Evolutionary conservation across 2,888 invertebrate genomes (phyloP), one percentile per base, ranked within the genome.

Genomic region (Eristalis arbustorum): DNA sequence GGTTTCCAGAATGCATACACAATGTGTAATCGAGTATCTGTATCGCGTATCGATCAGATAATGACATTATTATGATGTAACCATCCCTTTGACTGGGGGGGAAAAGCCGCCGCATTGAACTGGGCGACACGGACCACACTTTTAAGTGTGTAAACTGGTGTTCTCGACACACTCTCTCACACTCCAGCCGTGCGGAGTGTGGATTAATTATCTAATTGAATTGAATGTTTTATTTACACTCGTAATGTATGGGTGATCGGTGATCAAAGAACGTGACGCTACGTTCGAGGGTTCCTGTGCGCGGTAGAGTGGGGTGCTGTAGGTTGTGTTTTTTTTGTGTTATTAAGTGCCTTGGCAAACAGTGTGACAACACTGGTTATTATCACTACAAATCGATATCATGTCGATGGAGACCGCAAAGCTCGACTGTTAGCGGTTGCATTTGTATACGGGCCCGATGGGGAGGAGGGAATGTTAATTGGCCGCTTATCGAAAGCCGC

Each of bases 121-220:
- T 11, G n/a, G 31, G 68, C 56, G 37, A 49, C 56, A 49, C 56
- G 63, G 59, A 77, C 64, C 77, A 77, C 82, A 82, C 85, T 85
- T 82, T 82, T 57, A 61, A 78, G 84, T 81, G 77, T 81, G 73
- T 85, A 81, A 85, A 85, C 73, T 62, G 31, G 49, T 73, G 73
- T 73, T 71, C 57, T 28, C 59, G 22, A 13, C 23, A 14, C 18
- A 49, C 69, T 23, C 18, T 3, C 34, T 42, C 57, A 2, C 22
- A 59, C 23, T 13, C 23, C 3, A 14, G 42, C 57, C 31, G 2
- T 37, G 31, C 10, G 49, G 57, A 66, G 78, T 72, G 78, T 82
- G 82, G 85, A 82, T 85, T 74, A 85, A 85, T 85, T 74, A 78
- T 82, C 74, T 85, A 85, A 85, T 85, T 82, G 85, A 85, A 85